Conservation (phyloP, 2,113 vertebrate species). For the Romanogobio albipinnatus region DNA sequence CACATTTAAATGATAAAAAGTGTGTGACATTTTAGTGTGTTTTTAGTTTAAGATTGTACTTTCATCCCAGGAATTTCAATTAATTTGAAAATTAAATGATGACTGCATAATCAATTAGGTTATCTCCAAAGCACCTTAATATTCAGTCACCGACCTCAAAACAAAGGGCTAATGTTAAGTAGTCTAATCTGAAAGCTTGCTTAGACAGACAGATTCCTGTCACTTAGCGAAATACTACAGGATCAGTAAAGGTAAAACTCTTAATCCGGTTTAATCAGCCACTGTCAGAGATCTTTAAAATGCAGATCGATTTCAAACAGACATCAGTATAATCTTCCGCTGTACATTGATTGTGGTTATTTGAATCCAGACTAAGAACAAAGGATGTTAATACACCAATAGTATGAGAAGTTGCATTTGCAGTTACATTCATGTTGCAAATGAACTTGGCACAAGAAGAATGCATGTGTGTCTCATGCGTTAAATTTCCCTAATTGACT, state of each 20-base stretch:
- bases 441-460: constrained; percentile 63
- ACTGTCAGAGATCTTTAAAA: constrained; percentile 38
- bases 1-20: background rate
- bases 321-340: constrained; percentile 33
- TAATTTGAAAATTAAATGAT: background rate
- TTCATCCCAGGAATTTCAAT: background rate
- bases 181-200: constrained; percentile 3
- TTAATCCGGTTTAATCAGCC: background rate
- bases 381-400: background rate
- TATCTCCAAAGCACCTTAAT: background rate
- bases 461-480: constrained; percentile 71
- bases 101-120: background rate
- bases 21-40: background rate
- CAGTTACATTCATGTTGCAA: constrained; percentile 66
- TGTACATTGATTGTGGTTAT: constrained; percentile 44
- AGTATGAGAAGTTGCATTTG: constrained; percentile 55
- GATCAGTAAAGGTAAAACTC: constrained; percentile 25
- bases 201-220: background rate
- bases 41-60: background rate
- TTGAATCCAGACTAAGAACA: constrained; percentile 15
- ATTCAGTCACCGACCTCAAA: background rate
- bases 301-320: constrained; percentile 38
- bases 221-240: background rate
- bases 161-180: background rate
- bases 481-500: constrained; percentile 80